Evolutionary conservation across 2,888 invertebrate species (phyloP), one percentile per base, ranked within the genome.

Genomic region (Pristionchus mayeri): DNA sequence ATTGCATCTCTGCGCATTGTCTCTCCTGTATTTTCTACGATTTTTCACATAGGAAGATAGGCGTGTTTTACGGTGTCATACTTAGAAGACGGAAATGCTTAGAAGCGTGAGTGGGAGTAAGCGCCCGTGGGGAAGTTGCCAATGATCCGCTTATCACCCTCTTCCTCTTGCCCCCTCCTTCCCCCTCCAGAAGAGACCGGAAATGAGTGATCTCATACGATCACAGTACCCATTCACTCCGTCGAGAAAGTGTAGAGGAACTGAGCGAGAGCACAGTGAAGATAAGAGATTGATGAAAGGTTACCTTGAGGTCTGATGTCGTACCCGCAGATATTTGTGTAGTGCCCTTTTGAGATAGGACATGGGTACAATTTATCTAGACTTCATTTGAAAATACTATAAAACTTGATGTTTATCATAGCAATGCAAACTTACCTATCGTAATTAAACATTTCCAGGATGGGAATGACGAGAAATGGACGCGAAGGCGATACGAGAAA

Each of bases 101-200:
- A 48, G 44, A 48, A 6, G 44, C 9, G 40, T 30, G 44, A 75
- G n/a, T 76, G 30, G 30, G 76, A 50, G 27, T 16, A 40, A 18
- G 16, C 21, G 21, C 48, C 50, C 18, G 24, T 7, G 50, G 50
- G 48, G 40, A 13, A 78, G 76, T 80, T 80, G 30, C 57, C 27
- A 37, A 18, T 80, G 54, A 57, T 60, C 60, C 37, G 37, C 80
- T 80, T 80, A 80, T 40, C 48, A n/a, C 57, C 50, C 84, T 75
- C 71, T 75, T 75, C 52, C n/a, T 44, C 37, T 21, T 67, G 1
- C 57, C 13, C 24, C 24, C 44, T 34, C 54, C 52, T 50, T 24
- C 71, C 30, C 52, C 6, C 13, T 75, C 48, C 11, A 11, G n/a
- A 3, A 16, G 50, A 27, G 76, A 76, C 50, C 50, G 76, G 50